A percentile compares a stretch with the other conserved stretches of the same genome.
Conservation (phyloP, 2,888 invertebrate genomes). For the Andrena praecox region DNA sequence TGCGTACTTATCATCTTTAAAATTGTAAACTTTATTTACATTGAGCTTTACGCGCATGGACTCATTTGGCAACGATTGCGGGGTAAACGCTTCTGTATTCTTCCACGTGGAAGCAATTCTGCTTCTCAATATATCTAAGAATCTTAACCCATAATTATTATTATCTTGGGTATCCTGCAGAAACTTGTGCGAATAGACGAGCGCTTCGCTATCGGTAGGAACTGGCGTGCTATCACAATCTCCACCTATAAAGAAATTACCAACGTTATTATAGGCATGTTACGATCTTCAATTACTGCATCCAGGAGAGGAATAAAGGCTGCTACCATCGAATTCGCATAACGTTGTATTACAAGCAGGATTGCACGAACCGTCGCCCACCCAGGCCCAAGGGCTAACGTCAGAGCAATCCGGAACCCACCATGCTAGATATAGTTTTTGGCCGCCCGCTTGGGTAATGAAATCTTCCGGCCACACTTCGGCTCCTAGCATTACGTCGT, state of each 20-base stretch:
- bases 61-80: constrained; percentile 8
- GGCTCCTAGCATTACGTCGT: constrained; percentile 90
- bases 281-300: not conserved
- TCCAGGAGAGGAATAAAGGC: constrained; percentile 10
- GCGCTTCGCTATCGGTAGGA: constrained; percentile 78
- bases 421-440: constrained; percentile 90
- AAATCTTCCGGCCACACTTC: constrained; percentile 91
- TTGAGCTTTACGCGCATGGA: not conserved
- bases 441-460: constrained; percentile 88
- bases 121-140: constrained; percentile 71
- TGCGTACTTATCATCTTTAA: not conserved
- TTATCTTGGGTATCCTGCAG: constrained; percentile 68
- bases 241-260: constrained; percentile 82
- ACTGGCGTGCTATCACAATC: constrained; percentile 85
- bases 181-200: constrained; percentile 81
- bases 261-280: not conserved
- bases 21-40: constrained; percentile 33
- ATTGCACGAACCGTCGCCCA: constrained; percentile 92
- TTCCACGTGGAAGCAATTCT: constrained; percentile 33
- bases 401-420: constrained; percentile 91
- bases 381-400: constrained; percentile 91
- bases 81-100: constrained; percentile 7
- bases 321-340: constrained; percentile 90
- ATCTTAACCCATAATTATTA: constrained; percentile 56
- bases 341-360: constrained; percentile 89